phyloP scores from a whole-genome alignment of 2,888 invertebrate species.

The Leucozona laternaria region DNA sequence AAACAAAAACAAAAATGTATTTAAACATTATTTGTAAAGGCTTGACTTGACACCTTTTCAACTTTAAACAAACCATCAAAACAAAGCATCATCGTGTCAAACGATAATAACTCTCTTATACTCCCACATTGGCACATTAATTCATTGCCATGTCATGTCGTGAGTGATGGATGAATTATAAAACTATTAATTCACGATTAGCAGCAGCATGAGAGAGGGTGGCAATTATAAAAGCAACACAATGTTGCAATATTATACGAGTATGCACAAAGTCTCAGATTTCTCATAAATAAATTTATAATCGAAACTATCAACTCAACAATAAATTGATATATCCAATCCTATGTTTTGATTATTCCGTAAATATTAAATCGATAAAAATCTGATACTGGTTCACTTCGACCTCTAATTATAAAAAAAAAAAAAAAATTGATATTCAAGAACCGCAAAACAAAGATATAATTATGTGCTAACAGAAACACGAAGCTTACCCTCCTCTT shows the following conservation, averaged over 20 bases:
- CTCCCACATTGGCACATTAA: background rate
- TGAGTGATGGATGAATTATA: constrained; percentile 35
- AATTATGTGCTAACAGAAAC: constrained; percentile 68
- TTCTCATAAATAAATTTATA: background rate
- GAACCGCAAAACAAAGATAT: constrained; percentile 45
- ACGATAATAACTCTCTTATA: background rate
- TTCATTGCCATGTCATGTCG: constrained; percentile 37
- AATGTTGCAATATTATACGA: constrained; percentile 46
- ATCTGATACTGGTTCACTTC: constrained; percentile 32
- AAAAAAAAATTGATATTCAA: background rate
- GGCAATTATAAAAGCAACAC: constrained; percentile 49
- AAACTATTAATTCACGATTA: constrained; percentile 54
- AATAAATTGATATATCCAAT: constrained; percentile 4
- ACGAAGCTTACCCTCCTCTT: constrained; percentile 12
- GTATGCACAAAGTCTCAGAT: background rate
- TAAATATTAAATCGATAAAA: constrained; percentile 40
- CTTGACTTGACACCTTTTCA: background rate
- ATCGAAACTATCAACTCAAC: constrained; percentile 7
- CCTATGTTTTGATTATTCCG: constrained; percentile 27
- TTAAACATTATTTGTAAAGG: background rate
- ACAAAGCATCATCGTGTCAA: background rate
- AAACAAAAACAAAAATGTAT: too few relatives aligned
- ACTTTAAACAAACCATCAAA: background rate
- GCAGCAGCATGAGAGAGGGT: constrained; percentile 31
- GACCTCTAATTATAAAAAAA: constrained; percentile 42